A percentile compares a stretch with the other conserved stretches of the same genome.
Conservation (phyloP, 2,888 invertebrate species). For the Cremastinae sp. region DNA sequence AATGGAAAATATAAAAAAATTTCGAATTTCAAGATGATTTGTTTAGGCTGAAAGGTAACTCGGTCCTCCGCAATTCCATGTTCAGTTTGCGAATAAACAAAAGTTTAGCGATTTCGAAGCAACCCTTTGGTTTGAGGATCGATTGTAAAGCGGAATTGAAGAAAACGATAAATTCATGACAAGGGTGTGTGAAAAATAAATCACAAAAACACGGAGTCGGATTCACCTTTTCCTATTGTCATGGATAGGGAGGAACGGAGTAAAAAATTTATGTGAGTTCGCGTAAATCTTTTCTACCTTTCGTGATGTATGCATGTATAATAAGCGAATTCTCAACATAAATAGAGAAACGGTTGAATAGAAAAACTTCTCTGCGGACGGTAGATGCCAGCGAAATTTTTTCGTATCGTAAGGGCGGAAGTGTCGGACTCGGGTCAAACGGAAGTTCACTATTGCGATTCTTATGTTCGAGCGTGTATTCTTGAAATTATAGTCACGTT, state of each 20-base stretch:
- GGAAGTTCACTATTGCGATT: constrained; percentile 53
- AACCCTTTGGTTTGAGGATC: neutral
- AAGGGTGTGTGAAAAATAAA: constrained; percentile 1
- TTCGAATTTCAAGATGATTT: no score
- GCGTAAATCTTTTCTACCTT: constrained; percentile 5
- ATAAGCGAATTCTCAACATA: neutral
- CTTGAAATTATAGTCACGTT: constrained; percentile 28
- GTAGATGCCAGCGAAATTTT: neutral
- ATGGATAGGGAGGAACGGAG: neutral
- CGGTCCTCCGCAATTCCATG: no score
- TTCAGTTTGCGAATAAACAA: no score
- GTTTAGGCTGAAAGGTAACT: no score
- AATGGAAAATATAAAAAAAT: no score
- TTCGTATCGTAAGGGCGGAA: constrained; percentile 15
- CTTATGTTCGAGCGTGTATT: neutral
- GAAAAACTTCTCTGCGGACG: neutral
- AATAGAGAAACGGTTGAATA: no score
- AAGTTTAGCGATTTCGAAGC: no score
- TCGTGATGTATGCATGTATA: neutral
- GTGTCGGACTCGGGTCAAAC: constrained; percentile 43
- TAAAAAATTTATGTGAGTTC: constrained; percentile 18
- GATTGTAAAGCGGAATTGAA: neutral
- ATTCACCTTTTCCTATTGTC: constrained; percentile 12
- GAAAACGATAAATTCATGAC: neutral
- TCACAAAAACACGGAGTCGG: neutral